Evolutionary conservation across 2,888 invertebrate genomes (phyloP).

Genomic region (Caenorhabditis sulstoni): DNA sequence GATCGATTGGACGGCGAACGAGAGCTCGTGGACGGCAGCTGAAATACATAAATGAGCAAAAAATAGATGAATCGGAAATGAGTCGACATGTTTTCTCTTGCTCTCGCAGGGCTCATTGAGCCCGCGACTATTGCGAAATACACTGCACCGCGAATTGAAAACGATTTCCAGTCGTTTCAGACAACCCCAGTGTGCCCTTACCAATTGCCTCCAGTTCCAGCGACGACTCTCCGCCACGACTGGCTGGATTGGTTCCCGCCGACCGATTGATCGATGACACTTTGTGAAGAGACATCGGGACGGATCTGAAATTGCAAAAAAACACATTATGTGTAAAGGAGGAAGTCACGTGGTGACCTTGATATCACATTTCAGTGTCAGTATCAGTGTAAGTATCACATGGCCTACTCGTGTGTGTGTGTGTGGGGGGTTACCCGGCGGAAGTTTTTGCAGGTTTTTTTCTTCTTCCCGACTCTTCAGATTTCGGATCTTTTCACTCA

Average conservation of each 20-base stretch:
- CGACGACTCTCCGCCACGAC: slow-evolving; percentile 66
- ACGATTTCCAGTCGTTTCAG: background rate
- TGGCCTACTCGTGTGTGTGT: no score
- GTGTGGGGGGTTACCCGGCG: no score
- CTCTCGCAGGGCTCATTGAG: no score
- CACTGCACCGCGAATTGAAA: background rate
- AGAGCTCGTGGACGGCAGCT: slow-evolving; percentile 87
- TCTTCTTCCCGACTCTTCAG: no score
- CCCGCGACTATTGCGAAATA: no score
- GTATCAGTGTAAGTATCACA: background rate
- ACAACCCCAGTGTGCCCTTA: slow-evolving; percentile 14
- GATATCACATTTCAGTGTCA: slow-evolving; percentile 3
- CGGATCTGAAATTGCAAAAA: slow-evolving; percentile 66
- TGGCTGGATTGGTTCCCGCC: slow-evolving; percentile 65
- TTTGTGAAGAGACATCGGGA: slow-evolving; percentile 76
- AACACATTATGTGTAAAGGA: background rate
- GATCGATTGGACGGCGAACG: slow-evolving; percentile 86
- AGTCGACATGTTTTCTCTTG: no score
- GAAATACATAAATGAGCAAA: no score
- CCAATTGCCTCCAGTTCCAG: slow-evolving; percentile 77
- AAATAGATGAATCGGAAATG: background rate
- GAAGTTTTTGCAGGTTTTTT: no score
- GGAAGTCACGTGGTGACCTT: background rate
- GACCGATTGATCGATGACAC: slow-evolving; percentile 73
- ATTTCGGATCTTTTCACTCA: slow-evolving; percentile 23